Evolutionary conservation across 2,888 invertebrate species (phyloP).

Genomic region (Scrobipalpa atriplicella): DNA sequence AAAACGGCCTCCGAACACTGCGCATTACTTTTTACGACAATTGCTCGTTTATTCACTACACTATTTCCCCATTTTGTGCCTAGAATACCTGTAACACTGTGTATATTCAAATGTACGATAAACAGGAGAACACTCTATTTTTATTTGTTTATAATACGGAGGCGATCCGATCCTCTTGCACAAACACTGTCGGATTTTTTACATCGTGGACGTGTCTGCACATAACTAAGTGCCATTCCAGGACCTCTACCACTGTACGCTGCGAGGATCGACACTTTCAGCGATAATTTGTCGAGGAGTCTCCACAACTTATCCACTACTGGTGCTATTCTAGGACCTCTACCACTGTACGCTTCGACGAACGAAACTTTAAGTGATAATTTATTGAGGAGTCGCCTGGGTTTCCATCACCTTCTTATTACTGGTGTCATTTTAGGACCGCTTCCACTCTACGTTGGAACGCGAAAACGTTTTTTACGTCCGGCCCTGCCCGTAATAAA

Average conservation of each 20-base stretch:
- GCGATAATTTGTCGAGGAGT: background rate
- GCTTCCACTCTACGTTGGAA: conserved; percentile 35
- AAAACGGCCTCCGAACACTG: conserved; percentile 5
- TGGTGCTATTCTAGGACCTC: conserved; percentile 42
- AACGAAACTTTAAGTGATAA: background rate
- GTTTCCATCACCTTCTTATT: no score
- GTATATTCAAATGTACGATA: conserved; percentile 5
- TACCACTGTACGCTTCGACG: conserved; percentile 33
- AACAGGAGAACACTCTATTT: conserved; percentile 32
- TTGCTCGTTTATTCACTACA: background rate
- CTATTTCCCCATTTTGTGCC: no score
- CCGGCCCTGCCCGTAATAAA: no score
- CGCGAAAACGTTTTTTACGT: no score
- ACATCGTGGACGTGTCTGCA: conserved; percentile 53
- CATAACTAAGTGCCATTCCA: conserved; percentile 53
- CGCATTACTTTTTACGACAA: conserved; percentile 25
- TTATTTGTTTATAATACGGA: conserved; percentile 59
- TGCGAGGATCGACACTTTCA: background rate
- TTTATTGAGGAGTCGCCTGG: background rate
- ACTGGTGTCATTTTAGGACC: conserved; percentile 43
- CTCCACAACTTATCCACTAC: no score
- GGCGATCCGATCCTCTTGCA: conserved; percentile 45
- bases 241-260: conserved; percentile 34
- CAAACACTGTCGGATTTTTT: conserved; percentile 55
- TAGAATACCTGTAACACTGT: no score